Conservation (phyloP, 2,888 invertebrate species). For the Eilema sororculum region DNA sequence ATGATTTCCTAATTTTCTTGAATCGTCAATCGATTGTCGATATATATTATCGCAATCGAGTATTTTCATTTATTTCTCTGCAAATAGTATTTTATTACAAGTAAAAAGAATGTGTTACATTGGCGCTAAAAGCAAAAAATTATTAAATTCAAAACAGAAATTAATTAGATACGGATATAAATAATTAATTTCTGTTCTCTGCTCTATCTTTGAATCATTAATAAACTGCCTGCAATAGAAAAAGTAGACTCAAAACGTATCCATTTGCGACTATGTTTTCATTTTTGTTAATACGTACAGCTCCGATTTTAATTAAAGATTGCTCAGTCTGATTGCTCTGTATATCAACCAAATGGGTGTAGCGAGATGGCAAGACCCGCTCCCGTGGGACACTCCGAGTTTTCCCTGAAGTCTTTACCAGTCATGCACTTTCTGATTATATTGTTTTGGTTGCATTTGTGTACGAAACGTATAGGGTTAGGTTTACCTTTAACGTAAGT, state of each 20-base stretch:
- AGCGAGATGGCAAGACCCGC: conserved; percentile 44
- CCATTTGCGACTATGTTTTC: conserved; percentile 11
- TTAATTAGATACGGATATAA: background rate
- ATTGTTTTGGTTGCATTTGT: conserved; percentile 31
- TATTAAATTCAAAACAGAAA: background rate
- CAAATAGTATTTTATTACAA: no score
- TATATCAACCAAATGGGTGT: conserved; percentile 40
- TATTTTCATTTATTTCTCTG: no score
- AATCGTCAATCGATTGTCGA: no score
- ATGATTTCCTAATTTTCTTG: no score
- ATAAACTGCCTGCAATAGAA: background rate
- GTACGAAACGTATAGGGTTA: background rate
- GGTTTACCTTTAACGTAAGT: background rate
- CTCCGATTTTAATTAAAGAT: conserved; percentile 62
- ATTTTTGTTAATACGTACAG: conserved; percentile 29
- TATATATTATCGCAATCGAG: no score
- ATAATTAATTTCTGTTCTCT: background rate
- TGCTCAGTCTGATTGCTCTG: conserved; percentile 44
- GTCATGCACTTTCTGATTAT: conserved; percentile 40
- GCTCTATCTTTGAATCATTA: background rate
- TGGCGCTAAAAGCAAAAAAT: background rate
- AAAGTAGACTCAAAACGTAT: background rate
- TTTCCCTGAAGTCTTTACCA: conserved; percentile 61
- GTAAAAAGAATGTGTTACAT: background rate
- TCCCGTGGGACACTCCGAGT: conserved; percentile 51